Evolutionary conservation across 1,140 invertebrate species (phyloP).

Genomic region (Sweltsa coloradensis): DNA sequence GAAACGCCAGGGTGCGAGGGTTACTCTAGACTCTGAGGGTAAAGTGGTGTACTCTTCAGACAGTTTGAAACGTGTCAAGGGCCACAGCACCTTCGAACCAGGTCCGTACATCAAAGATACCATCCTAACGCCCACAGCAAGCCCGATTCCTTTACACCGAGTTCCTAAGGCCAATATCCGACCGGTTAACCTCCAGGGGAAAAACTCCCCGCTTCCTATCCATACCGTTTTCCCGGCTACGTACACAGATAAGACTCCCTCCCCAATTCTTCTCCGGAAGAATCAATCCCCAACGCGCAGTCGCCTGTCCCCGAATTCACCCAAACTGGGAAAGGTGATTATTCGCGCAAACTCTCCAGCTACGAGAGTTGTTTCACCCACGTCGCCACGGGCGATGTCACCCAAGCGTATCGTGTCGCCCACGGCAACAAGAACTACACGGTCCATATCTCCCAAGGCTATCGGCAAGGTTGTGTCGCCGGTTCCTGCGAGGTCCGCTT

Average conservation of each 20-base stretch:
- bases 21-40: constrained; percentile 75
- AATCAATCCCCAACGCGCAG: not conserved
- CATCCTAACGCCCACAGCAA: constrained; percentile 17
- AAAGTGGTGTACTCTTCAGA: constrained; percentile 84
- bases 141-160: constrained; percentile 19
- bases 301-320: constrained; percentile 18
- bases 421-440: constrained; percentile 30
- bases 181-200: constrained; percentile 16
- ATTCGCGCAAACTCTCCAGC: constrained; percentile 41
- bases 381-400: constrained; percentile 46
- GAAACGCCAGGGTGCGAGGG: constrained; percentile 55
- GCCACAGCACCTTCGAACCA: constrained; percentile 73
- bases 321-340: constrained; percentile 48
- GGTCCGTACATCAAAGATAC: constrained; percentile 61
- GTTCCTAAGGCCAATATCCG: constrained; percentile 17
- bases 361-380: constrained; percentile 31
- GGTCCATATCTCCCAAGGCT: constrained; percentile 27
- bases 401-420: no score
- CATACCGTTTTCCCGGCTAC: not conserved
- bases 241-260: not conserved
- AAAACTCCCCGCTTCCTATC: not conserved
- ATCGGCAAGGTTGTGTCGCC: no score
- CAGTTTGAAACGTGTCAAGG: constrained; percentile 67
- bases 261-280: constrained; percentile 6
- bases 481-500: no score